Conservation (phyloP, 23 tunicate species). For the Halocynthia aurantium region DNA sequence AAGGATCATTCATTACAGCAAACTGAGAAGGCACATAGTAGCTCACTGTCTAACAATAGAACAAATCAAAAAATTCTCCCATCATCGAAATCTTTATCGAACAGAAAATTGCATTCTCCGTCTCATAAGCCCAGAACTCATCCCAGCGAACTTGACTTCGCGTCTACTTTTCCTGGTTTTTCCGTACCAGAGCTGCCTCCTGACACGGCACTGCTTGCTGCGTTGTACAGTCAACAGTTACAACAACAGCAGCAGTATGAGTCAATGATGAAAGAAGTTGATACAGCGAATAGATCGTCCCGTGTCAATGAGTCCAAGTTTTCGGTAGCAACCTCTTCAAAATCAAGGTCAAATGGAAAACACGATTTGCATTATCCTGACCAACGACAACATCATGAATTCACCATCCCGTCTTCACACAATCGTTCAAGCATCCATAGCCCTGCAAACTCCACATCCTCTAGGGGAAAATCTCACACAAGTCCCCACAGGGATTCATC, state of each 20-base stretch:
- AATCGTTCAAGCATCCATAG: background rate
- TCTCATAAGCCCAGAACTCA: conserved; percentile 8
- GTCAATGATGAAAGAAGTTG: conserved; percentile 5
- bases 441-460: conserved; percentile 8
- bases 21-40: too few relatives aligned
- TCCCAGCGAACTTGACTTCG: background rate
- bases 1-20: too few relatives aligned
- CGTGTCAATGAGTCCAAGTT: background rate
- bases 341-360: background rate
- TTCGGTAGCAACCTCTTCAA: background rate
- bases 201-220: conserved; percentile 33
- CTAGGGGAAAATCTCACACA: conserved; percentile 4
- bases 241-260: conserved; percentile 18
- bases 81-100: background rate
- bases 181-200: conserved; percentile 23
- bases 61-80: background rate
- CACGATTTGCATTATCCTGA: background rate
- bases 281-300: background rate
- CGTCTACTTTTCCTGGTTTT: conserved; percentile 5
- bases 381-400: conserved; percentile 10
- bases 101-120: conserved; percentile 7
- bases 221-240: conserved; percentile 37
- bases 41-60: background rate
- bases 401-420: background rate
- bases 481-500: conserved; percentile 12